Conservation (phyloP, 2,888 invertebrate species). For the Sialis lutaria region DNA sequence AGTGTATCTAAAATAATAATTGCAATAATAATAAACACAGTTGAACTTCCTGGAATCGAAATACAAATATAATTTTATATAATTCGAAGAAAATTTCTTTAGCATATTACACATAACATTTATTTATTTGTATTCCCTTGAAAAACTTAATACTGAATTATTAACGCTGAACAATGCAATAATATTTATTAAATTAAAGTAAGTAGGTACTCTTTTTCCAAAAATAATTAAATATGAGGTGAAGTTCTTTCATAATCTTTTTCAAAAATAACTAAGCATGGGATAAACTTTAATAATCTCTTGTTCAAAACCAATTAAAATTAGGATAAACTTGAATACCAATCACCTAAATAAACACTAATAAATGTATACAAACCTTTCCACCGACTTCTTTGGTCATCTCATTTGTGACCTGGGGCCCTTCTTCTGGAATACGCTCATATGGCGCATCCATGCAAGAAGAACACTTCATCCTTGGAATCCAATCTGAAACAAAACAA, state of each 20-base stretch:
- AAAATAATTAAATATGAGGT: neutral
- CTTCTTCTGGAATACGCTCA: conserved; percentile 12
- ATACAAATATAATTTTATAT: too few species aligned
- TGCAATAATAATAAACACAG: too few species aligned
- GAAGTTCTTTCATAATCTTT: neutral
- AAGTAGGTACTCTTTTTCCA: too few species aligned
- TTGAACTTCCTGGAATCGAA: too few species aligned
- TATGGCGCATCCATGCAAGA: conserved; percentile 18
- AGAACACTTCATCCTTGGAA: conserved; percentile 20
- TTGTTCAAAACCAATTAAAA: neutral
- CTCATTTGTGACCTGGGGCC: conserved; percentile 2
- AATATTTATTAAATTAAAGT: too few species aligned
- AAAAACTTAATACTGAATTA: too few species aligned
- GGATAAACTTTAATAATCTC: neutral
- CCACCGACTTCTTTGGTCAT: conserved; percentile 2
- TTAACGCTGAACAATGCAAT: too few species aligned
- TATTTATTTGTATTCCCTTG: too few species aligned
- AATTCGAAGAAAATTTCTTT: too few species aligned
- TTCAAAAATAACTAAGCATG: neutral
- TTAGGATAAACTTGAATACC: neutral
- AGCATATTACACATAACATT: too few species aligned
- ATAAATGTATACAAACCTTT: neutral
- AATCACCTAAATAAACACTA: neutral
- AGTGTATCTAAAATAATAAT: too few species aligned
- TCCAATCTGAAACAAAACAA: conserved; percentile 19